Evolutionary conservation across 2,888 invertebrate genomes (phyloP).

Genomic region (Acleris holmiana): DNA sequence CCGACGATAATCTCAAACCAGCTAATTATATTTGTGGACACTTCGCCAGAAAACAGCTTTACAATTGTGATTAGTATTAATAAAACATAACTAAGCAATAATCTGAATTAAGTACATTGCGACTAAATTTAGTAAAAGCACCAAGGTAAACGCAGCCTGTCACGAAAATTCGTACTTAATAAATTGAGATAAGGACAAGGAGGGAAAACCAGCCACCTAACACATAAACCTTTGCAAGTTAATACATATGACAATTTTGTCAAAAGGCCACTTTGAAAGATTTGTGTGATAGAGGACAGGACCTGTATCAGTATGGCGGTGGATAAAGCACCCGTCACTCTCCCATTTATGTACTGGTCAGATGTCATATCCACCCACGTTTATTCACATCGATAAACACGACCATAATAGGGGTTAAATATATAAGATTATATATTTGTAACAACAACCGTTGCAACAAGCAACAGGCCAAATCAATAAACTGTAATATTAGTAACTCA

Average conservation of each 20-base stretch:
- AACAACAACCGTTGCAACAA: conserved; percentile 10
- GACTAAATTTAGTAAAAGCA: conserved; percentile 57
- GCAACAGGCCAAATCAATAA: neutral
- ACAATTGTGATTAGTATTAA: conserved; percentile 18
- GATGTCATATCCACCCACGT: too few relatives aligned
- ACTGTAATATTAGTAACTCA: neutral
- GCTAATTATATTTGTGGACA: neutral
- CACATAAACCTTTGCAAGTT: neutral
- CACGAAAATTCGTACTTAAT: conserved; percentile 41
- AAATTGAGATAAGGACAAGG: conserved; percentile 2
- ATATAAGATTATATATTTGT: conserved; percentile 3
- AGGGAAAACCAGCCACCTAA: conserved; percentile 3
- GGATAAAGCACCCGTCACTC: too few relatives aligned
- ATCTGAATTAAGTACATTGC: conserved; percentile 53
- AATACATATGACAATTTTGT: too few relatives aligned
- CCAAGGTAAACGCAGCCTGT: conserved; percentile 52
- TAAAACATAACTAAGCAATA: conserved; percentile 19
- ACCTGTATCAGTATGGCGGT: too few relatives aligned
- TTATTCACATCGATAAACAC: too few relatives aligned
- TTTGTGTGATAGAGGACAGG: too few relatives aligned
- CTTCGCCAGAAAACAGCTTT: neutral
- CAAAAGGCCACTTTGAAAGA: too few relatives aligned
- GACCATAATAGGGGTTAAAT: too few relatives aligned
- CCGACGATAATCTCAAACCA: too few relatives aligned
- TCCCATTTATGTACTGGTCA: too few relatives aligned